A percentile compares a stretch with the other conserved stretches of the same genome.
Evolutionary conservation across 2,113 vertebrate genomes (phyloP).

Genomic region (Loxodonta africana): DNA sequence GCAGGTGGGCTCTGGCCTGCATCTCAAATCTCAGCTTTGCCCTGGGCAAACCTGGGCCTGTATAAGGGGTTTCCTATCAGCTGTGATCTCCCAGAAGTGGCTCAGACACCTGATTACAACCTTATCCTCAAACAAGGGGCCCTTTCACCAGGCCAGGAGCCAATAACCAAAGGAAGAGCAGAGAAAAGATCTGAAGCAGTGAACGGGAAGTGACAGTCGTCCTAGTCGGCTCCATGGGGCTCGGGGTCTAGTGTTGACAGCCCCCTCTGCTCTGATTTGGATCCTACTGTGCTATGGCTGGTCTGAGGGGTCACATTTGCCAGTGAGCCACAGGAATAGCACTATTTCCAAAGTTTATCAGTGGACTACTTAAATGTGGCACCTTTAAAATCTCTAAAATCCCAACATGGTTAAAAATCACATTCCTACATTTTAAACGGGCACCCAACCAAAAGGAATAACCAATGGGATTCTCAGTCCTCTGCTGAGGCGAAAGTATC

Average conservation of each 20-base stretch:
- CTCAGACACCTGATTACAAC: not conserved
- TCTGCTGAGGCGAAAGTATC: not conserved
- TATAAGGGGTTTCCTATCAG: not conserved
- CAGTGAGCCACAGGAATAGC: not conserved
- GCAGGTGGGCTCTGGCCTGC: not conserved
- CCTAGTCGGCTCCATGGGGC: not conserved
- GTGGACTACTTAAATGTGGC: conserved; percentile 19
- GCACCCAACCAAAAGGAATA: not conserved
- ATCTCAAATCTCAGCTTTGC: not conserved
- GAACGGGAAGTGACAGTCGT: not conserved
- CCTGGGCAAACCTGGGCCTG: not conserved
- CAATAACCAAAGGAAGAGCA: not conserved
- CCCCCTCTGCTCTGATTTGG: not conserved
- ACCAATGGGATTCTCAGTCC: not conserved
- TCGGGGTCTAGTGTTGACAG: too few species aligned
- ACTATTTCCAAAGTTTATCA: conserved; percentile 33
- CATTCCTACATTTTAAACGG: conserved; percentile 26
- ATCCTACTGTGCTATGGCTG: not conserved
- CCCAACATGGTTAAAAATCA: not conserved
- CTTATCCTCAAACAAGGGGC: not conserved
- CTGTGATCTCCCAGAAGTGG: not conserved
- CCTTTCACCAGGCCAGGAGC: not conserved
- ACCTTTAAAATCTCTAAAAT: conserved; percentile 14
- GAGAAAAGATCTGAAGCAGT: not conserved
- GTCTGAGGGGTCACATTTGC: not conserved